phyloP scores from a whole-genome alignment of 35 echinoderm and acorn worm species.

The Ptychodera flava region DNA sequence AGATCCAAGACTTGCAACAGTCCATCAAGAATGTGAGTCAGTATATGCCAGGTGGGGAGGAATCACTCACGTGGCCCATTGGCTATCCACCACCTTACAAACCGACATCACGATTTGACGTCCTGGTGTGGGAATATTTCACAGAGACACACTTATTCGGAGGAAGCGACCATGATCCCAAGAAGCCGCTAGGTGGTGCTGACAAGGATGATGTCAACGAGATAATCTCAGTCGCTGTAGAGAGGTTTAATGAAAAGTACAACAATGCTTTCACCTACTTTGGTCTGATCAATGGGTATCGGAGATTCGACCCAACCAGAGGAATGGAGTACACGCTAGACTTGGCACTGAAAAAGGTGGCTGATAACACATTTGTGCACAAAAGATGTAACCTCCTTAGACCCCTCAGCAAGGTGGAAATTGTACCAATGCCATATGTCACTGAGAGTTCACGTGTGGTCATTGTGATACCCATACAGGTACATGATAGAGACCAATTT shows the following conservation, averaged over 20 bases:
- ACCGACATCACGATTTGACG: constrained; percentile 62
- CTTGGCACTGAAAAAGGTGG: constrained; percentile 70
- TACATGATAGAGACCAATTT: constrained; percentile 72
- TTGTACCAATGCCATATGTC: constrained; percentile 93
- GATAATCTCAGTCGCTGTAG: constrained; percentile 74
- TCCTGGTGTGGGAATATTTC: constrained; percentile 95
- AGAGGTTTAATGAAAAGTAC: constrained; percentile 77
- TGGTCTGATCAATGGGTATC: constrained; percentile 86
- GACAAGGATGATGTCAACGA: constrained; percentile 95
- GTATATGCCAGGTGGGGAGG: constrained; percentile 65
- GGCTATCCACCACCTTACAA: constrained; percentile 70
- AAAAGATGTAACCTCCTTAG: constrained; percentile 79
- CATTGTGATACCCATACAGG: constrained; percentile 69
- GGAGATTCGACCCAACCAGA: constrained; percentile 82
- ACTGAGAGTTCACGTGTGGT: constrained; percentile 79
- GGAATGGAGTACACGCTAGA: constrained; percentile 99
- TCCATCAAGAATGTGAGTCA: constrained; percentile 50
- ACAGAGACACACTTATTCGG: constrained; percentile 90
- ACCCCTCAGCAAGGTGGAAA: constrained; percentile 87
- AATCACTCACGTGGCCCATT: constrained; percentile 69
- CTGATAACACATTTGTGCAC: constrained; percentile 70
- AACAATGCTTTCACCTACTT: constrained; percentile 61
- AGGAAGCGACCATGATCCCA: constrained; percentile 58
- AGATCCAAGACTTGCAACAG: constrained; percentile 44
- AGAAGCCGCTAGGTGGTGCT: constrained; percentile 56